phyloP scores from a whole-genome alignment of 2,113 vertebrate species.

The Ailuropoda melanoleuca region DNA sequence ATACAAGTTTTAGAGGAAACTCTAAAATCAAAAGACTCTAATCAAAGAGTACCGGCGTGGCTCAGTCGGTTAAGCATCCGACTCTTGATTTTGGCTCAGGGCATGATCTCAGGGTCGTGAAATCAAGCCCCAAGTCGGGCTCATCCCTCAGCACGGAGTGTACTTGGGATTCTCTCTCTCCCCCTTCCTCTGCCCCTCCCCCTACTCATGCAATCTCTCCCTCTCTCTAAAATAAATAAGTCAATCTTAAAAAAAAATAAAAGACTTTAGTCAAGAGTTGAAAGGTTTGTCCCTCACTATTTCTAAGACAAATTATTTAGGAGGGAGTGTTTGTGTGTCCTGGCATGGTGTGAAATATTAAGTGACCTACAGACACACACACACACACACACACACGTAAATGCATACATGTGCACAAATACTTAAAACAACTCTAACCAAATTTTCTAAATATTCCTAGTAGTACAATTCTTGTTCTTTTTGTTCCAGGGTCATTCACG shows the following conservation, averaged over 20 bases:
- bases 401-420: background rate
- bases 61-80: background rate
- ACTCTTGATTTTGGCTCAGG: background rate
- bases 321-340: constrained; percentile 4
- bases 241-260: background rate
- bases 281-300: background rate
- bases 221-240: background rate
- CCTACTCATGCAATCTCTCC: background rate
- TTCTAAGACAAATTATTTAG: background rate
- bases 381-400: background rate
- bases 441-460: background rate
- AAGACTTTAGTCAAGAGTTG: background rate
- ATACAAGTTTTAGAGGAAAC: background rate
- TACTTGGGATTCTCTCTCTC: background rate
- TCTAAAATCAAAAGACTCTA: background rate
- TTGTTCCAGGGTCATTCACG: background rate
- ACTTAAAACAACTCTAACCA: background rate
- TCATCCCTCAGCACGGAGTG: background rate
- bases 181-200: background rate
- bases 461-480: background rate
- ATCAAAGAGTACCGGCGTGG: too few species aligned
- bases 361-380: background rate
- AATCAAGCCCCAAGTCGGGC: background rate
- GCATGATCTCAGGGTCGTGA: background rate
- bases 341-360: background rate